Conservation (phyloP, 2,113 vertebrate species). For the Micronisus gabar region DNA sequence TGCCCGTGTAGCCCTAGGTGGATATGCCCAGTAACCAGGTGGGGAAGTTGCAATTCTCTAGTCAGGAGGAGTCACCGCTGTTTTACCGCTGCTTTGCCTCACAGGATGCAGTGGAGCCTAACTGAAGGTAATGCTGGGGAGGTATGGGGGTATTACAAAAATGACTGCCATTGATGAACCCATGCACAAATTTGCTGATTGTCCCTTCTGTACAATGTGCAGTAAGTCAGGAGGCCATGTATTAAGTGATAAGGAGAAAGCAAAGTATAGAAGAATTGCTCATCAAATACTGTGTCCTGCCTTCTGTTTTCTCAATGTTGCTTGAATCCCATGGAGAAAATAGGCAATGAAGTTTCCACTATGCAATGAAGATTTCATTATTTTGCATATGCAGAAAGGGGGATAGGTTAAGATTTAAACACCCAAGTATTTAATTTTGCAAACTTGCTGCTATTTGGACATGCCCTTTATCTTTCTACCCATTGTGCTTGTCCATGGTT, state of each 20-base stretch:
- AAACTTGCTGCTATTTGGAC: neutral
- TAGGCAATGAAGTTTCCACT: neutral
- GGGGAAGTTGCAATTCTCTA: neutral
- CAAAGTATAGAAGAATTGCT: neutral
- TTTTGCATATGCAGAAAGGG: neutral
- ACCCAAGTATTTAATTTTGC: neutral
- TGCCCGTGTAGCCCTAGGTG: neutral
- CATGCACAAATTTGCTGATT: neutral
- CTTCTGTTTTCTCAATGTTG: neutral
- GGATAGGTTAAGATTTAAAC: neutral
- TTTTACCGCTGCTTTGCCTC: neutral
- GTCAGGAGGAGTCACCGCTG: neutral
- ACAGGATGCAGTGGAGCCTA: neutral
- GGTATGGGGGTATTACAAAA: neutral
- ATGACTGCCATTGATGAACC: fast-evolving
- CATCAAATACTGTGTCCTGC: neutral
- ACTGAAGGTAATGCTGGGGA: neutral
- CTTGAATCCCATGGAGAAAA: neutral
- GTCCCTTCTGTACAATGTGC: neutral
- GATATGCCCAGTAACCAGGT: too few species aligned
- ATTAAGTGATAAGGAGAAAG: neutral
- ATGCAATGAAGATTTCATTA: neutral
- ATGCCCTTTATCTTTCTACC: neutral
- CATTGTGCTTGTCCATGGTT: neutral
- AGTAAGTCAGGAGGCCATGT: neutral